Base-by-base conservation (phyloP, 2,113 vertebrate genomes). In the Chaenogobius annularis region DNA sequence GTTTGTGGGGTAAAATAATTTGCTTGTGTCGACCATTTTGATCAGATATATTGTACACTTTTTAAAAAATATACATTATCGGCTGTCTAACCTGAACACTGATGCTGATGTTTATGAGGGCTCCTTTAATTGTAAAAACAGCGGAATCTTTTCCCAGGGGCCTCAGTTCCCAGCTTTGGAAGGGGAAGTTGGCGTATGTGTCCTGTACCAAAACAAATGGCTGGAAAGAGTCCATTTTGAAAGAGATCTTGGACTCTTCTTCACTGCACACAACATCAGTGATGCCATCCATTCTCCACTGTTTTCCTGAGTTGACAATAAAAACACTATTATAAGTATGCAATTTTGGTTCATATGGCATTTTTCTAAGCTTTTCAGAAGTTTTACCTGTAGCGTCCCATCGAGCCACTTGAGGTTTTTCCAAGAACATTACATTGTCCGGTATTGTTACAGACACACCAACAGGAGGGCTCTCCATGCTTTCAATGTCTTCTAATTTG, bases 251-350 rank as follows among this genome's bases (percentile, higher is more conserved):
- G 58, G 79, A 81, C 0, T 84, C 79, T 2, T 88, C 61, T 0
- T 66, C 55, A 7, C 87, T 59, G 3, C 93, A 94, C 0, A 1
- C 81, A 0, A 92, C 1, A 0, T 89, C 82, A 0, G 76, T 89
- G 78, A 98, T 93, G 0, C 91, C 85, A 35, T 96, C 95, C 1
- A 86, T 96, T 79, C 87, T 88, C 97, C 96, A 98, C 8, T 79
- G 77, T 13, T 92, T 91, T 46, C 44, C 96, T 23, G 22, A 74
- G 47, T 77, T 77, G 0, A 12, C 69, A 26, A 37, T 12, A 2
- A 11, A 6, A 1, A 15, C n/a, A 22, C 48, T 14, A 5, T 8
- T 22, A 10, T 3, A 19, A 12, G 1, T 37, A 2, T 35, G 12
- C 10, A 26, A 22, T 20, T 11, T 26, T 23, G 55, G 13, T 14